Evolutionary conservation across 1,140 invertebrate species (phyloP), one percentile per base, ranked within the genome.

Genomic region (Brachionus manjavacas): DNA sequence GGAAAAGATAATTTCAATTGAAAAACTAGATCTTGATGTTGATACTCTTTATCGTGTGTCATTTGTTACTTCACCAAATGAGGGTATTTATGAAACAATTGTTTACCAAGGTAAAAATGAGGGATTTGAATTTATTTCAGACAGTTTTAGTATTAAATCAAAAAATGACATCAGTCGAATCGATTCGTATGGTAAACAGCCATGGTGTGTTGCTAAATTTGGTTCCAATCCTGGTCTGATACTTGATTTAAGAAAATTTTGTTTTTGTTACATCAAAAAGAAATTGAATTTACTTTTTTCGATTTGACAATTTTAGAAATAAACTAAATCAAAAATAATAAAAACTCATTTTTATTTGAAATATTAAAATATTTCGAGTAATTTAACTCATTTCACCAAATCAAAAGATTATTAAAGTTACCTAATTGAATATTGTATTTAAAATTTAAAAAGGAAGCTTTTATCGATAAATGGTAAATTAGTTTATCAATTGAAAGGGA

Each of bases 111-210:
- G 92, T 78, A 86, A 92, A 2, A 9, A 20, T 14, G 16, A 52
- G 16, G 16, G 16, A 52, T 52, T 52, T 16, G 46, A 52, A 52
- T 52, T 52, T 52, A 6, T 90, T 1, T 91, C 90, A 12, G 91
- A 93, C 31, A 89, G 86, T 52, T 93, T 94, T 85, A 88, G 89
- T 1, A 90, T 94, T 1, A 93, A 93, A 87, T 91, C 93, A 35
- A 23, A 28, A 20, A 91, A 92, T 12, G 93, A 96, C 86, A 93
- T 97, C 1, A 96, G 95, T 83, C 91, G 95, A 84, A 93, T 94
- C 39, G 97, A 97, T 87, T 93, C 93, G 90, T 97, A 94, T 87
- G 94, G 94, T 8, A 20, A 74, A 43, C 70, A 74, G 1, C 70
- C 70, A 1, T 43, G 70, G 41, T 74, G 70, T 46, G 70, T 74